Evolutionary conservation across 2,888 invertebrate genomes (phyloP).

Genomic region (Bombylius major): DNA sequence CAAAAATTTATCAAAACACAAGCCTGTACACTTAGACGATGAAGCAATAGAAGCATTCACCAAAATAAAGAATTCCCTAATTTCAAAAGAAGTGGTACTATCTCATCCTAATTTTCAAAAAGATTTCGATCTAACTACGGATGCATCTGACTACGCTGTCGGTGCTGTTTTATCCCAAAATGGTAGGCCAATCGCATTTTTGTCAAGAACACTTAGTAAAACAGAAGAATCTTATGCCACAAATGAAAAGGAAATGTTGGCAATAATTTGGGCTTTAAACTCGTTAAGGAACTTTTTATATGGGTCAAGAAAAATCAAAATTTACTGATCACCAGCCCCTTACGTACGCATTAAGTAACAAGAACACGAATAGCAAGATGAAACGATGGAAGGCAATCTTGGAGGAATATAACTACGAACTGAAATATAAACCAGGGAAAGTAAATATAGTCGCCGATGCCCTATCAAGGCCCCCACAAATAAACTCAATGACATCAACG

Average conservation of each 20-base stretch:
- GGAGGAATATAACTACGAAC: constrained; percentile 7
- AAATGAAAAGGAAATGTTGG: constrained; percentile 14
- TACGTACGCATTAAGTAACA: constrained; percentile 14
- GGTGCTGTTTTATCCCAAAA: constrained; percentile 2
- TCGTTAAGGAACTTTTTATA: not conserved
- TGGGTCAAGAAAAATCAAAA: not conserved
- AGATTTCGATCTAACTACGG: constrained; percentile 3
- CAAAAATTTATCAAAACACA: not conserved
- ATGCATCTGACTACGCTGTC: constrained; percentile 5
- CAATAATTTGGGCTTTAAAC: constrained; percentile 3
- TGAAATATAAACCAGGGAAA: constrained; percentile 9
- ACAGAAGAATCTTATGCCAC: not conserved
- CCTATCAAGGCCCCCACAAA: not conserved
- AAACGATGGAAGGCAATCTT: constrained; percentile 2
- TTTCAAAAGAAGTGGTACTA: not conserved
- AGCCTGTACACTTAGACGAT: not conserved
- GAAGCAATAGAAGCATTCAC: constrained; percentile 6
- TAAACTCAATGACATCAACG: constrained; percentile 7
- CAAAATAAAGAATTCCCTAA: constrained; percentile 1
- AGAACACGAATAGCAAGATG: constrained; percentile 11
- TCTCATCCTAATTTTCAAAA: not conserved
- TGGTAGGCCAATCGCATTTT: not conserved
- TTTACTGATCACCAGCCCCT: constrained; percentile 13
- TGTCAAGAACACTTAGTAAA: constrained; percentile 7
- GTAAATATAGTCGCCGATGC: constrained; percentile 10